Evolutionary conservation across 2,888 invertebrate species (phyloP).

Genomic region (Cerastis leucographa): DNA sequence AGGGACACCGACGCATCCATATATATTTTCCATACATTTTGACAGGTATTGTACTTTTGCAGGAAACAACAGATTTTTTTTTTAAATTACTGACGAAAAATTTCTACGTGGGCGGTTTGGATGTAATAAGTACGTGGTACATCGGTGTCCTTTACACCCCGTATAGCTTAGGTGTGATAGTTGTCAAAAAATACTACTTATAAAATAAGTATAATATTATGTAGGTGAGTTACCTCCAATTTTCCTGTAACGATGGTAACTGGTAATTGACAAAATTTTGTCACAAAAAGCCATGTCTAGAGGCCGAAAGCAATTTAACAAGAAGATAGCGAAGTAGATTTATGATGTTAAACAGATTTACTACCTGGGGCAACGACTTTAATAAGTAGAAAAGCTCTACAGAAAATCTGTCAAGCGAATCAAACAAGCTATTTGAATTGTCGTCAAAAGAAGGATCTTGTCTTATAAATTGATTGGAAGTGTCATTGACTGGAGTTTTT

Average conservation of each 20-base stretch:
- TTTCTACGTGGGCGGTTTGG: too few species aligned
- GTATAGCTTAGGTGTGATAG: neutral
- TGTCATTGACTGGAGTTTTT: constrained; percentile 55
- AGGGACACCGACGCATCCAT: too few species aligned
- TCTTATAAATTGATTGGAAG: constrained; percentile 37
- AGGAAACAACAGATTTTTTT: too few species aligned
- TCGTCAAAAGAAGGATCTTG: constrained; percentile 1
- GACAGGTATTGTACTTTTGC: too few species aligned
- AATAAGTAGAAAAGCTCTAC: neutral
- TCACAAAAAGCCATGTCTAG: constrained; percentile 7
- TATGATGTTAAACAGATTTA: constrained; percentile 14
- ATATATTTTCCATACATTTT: too few species aligned
- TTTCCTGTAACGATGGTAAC: neutral
- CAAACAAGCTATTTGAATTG: constrained; percentile 17
- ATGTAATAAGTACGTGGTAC: too few species aligned
- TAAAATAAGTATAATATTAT: too few species aligned
- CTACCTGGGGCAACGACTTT: constrained; percentile 10
- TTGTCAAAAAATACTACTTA: neutral
- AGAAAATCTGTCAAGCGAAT: constrained; percentile 24
- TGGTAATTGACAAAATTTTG: constrained; percentile 25
- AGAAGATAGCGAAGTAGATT: constrained; percentile 14
- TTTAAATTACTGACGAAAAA: too few species aligned
- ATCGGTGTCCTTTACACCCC: too few species aligned
- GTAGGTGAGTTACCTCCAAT: neutral
- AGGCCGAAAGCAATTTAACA: neutral